Evolutionary conservation across 53 echinoderm and acorn worm species (phyloP).

Genomic region (Astropecten irregularis): DNA sequence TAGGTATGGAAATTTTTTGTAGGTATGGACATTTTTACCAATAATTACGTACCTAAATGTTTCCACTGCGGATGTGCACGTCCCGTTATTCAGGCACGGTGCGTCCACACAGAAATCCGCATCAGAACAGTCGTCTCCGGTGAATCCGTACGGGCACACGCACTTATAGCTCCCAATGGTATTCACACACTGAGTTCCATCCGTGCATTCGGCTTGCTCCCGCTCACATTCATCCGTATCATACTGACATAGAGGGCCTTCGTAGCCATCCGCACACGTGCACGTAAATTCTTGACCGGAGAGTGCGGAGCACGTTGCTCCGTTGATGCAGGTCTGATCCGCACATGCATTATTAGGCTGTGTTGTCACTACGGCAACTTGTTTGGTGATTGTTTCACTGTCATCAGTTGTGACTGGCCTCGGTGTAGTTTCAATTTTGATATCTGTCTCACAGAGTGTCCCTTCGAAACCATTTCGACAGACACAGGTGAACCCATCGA

Average conservation of each 20-base stretch:
- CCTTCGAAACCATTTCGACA: not conserved
- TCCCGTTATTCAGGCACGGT: conserved; percentile 20
- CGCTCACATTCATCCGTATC: not conserved
- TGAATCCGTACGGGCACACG: not conserved
- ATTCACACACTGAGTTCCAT: not conserved
- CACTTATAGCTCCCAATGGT: conserved; percentile 3
- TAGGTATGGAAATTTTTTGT: too few relatives aligned
- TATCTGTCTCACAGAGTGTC: conserved; percentile 42
- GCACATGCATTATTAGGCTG: not conserved
- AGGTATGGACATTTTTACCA: too few relatives aligned
- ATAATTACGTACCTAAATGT: conserved; percentile 34
- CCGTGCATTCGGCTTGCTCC: not conserved
- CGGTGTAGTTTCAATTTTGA: not conserved
- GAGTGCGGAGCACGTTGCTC: not conserved
- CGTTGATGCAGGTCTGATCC: not conserved
- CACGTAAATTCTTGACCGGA: not conserved
- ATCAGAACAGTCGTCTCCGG: conserved; percentile 13
- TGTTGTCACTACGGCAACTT: not conserved
- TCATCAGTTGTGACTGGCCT: not conserved
- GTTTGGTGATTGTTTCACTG: not conserved
- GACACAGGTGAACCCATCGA: not conserved
- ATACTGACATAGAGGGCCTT: not conserved
- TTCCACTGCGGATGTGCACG: not conserved
- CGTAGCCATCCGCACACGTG: not conserved
- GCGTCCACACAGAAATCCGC: not conserved